Evolutionary conservation across 1,140 invertebrate species (phyloP).

Genomic region (Riptortus pedestris): DNA sequence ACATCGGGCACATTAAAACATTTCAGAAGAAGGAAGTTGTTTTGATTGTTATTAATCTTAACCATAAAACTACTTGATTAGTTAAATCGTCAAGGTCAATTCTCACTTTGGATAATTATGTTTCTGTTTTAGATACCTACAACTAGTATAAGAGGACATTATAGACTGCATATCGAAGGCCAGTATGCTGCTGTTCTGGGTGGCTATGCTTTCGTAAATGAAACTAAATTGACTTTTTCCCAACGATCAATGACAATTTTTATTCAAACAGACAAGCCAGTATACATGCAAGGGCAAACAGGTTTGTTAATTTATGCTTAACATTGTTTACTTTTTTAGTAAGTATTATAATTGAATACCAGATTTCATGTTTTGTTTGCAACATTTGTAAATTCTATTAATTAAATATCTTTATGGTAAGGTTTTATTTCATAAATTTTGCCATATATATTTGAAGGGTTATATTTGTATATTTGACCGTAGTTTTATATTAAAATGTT

Average conservation of each 20-base stretch:
- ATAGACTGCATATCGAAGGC: constrained; percentile 79
- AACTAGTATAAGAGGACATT: constrained; percentile 67
- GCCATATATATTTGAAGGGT: no score
- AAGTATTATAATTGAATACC: background rate
- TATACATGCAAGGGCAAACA: constrained; percentile 87
- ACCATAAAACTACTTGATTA: no score
- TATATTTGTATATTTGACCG: no score
- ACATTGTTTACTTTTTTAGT: background rate
- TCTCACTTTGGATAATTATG: no score
- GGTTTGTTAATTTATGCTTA: constrained; percentile 40
- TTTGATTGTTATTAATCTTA: no score
- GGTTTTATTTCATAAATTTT: background rate
- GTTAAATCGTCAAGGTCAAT: no score
- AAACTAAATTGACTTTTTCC: constrained; percentile 67
- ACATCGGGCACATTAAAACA: no score
- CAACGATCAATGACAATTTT: constrained; percentile 90
- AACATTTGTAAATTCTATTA: no score
- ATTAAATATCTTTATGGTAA: background rate
- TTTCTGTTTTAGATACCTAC: constrained; percentile 70
- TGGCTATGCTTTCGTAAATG: constrained; percentile 73
- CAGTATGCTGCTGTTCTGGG: constrained; percentile 71
- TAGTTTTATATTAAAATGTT: no score
- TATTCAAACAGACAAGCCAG: constrained; percentile 87
- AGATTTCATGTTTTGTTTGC: no score
- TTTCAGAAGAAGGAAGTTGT: no score